Percentiles rank a stretch among this genome's conserved stretches.
Conservation (phyloP, 2,797 vertebrate genomes). For the Neosalanx taihuensis region DNA sequence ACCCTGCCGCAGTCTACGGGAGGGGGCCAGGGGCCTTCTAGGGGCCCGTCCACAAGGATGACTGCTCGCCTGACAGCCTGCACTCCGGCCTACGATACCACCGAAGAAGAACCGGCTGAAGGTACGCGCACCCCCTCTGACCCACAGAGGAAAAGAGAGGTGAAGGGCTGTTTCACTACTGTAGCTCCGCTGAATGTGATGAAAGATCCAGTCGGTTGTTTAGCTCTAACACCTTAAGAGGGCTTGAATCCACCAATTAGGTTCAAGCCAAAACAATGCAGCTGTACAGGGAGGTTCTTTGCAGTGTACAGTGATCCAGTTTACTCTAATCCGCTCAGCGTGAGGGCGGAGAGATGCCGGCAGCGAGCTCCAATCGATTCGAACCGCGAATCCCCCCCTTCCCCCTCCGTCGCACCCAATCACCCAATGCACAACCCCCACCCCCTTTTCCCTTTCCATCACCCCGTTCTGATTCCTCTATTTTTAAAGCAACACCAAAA, state of each 20-base stretch:
- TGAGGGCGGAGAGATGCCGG: slow-evolving; percentile 64
- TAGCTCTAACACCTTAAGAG: not conserved
- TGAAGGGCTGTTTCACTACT: no score
- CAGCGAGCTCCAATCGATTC: slow-evolving; percentile 60
- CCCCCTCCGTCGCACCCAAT: slow-evolving; percentile 12
- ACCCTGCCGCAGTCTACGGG: slow-evolving; percentile 54
- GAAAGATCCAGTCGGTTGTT: not conserved
- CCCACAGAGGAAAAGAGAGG: not conserved
- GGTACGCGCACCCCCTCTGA: not conserved
- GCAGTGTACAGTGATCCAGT: slow-evolving; percentile 71
- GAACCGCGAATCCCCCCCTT: slow-evolving; percentile 21
- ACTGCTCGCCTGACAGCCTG: slow-evolving; percentile 45
- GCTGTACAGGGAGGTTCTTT: slow-evolving; percentile 56
- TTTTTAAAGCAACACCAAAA: slow-evolving; percentile 39
- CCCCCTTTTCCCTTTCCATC: not conserved
- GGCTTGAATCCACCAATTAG: not conserved
- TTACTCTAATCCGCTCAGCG: slow-evolving; percentile 71
- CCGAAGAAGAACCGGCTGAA: slow-evolving; percentile 6
- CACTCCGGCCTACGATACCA: slow-evolving; percentile 27
- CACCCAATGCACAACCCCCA: not conserved
- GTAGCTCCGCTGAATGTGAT: not conserved
- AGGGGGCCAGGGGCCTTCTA: no score
- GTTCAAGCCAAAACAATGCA: not conserved
- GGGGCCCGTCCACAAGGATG: slow-evolving; percentile 18
- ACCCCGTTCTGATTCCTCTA: slow-evolving; percentile 60